Evolutionary conservation across 2,797 vertebrate genomes (phyloP), one percentile per base, ranked within the genome.

Genomic region (Lagorchestes hirsutus): DNA sequence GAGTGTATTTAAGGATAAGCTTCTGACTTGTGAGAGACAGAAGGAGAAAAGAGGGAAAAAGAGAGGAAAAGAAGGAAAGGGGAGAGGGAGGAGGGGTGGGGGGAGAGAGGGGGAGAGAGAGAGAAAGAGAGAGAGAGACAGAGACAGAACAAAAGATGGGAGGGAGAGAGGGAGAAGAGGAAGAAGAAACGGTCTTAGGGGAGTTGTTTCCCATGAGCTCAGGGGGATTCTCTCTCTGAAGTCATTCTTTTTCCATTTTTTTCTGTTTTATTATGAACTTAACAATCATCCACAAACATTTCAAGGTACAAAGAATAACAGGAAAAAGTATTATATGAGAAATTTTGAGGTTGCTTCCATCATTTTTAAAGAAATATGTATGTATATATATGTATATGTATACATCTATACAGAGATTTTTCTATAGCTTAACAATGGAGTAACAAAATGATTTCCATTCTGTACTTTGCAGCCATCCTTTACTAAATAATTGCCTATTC

Each of bases 151-250:
- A 46, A 46, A 46, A 46, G n/a, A 8, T 2, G 3, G 4, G 16
- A 40, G 0, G 3, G 34, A 16, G 5, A 18, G 16, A 9, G n/a
- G 1, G 18, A 0, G 6, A n/a, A 40, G 62, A 18, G 16, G n/a
- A 74, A 12, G n/a, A 46, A 46, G 67, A 82, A 46, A 46, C 10
- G 16, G 18, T 24, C 8, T 34, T 46, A 74, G 67, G 67, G 67
- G 18, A 82, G 46, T n/a, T 82, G n/a, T 18, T 82, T 82, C 67
- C 67, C 67, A 82, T 82, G 67, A 3, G 22, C 18, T 82, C 40
- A 24, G 40, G 67, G n/a, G 40, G 67, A 46, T 40, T 74, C 9
- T 74, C 67, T 82, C 67, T 82, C 67, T 82, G n/a, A 82, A 82
- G 67, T 46, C n/a, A 82, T 82, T 82, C n/a, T 40, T 82, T 82